Evolutionary conservation across 1,140 invertebrate genomes (phyloP).

Genomic region (Hydropsyche tenuis): DNA sequence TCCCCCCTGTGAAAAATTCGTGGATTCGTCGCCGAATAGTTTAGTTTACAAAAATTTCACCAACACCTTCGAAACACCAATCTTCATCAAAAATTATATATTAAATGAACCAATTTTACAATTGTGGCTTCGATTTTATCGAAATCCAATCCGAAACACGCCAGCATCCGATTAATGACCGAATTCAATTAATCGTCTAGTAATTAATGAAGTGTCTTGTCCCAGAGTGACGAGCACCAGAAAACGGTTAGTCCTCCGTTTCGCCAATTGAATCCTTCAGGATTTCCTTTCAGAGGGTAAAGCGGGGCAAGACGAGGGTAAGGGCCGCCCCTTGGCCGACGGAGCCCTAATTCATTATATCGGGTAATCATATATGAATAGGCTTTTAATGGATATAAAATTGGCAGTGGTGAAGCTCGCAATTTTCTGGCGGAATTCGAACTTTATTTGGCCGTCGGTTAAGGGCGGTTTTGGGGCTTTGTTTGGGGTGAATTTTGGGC

Average conservation of each 20-base stretch:
- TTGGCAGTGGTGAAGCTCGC: constrained; percentile 24
- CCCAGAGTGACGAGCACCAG: too few relatives aligned
- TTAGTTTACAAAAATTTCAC: too few relatives aligned
- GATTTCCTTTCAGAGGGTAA: not conserved
- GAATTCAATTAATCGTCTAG: not conserved
- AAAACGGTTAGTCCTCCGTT: not conserved
- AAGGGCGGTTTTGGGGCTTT: constrained; percentile 48
- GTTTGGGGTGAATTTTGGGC: constrained; percentile 44
- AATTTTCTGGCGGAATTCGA: constrained; percentile 24
- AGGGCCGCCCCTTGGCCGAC: constrained; percentile 15
- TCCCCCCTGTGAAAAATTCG: too few relatives aligned
- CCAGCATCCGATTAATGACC: not conserved
- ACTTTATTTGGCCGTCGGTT: constrained; percentile 40
- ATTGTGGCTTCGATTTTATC: too few relatives aligned
- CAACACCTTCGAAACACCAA: too few relatives aligned
- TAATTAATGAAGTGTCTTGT: constrained; percentile 26
- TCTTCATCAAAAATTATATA: too few relatives aligned
- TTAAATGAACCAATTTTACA: too few relatives aligned
- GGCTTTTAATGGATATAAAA: constrained; percentile 62
- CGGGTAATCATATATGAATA: constrained; percentile 65
- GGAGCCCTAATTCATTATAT: constrained; percentile 57
- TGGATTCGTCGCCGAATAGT: too few relatives aligned
- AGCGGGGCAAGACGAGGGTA: not conserved
- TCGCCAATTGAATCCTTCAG: constrained; percentile 30
- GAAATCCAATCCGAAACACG: not conserved